These are phyloP conservation scores for Mus pahari DNA, from an alignment of 2,113 vertebrate species.

Conservation along the genomic window DNA sequence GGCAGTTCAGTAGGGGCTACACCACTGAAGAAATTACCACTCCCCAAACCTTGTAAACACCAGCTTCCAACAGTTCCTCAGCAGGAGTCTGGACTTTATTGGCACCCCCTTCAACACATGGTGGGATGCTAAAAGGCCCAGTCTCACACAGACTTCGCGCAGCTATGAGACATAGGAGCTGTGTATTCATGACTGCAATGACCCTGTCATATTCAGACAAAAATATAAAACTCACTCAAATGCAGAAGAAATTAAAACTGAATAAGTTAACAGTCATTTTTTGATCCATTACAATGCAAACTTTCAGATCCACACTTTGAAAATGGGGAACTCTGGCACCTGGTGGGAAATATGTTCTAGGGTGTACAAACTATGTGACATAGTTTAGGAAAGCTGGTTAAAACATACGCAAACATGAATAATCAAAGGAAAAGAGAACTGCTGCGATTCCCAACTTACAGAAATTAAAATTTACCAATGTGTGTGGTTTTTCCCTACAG, in stretches of 20 bases:
- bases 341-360: not conserved
- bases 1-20: not conserved
- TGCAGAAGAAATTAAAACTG: not conserved
- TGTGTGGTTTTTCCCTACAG: not conserved
- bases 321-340: not conserved
- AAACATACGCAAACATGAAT: not conserved
- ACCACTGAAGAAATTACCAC: not conserved
- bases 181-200: not conserved
- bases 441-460: not conserved
- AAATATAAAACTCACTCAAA: not conserved
- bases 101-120: not conserved
- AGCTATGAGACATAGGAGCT: not conserved
- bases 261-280: constrained; percentile 6
- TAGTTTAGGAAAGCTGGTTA: constrained; percentile 7
- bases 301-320: not conserved
- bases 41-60: not conserved
- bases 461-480: constrained; percentile 27
- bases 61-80: not conserved
- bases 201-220: not conserved
- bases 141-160: not conserved
- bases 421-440: constrained; percentile 41
- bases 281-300: not conserved
- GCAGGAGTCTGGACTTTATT: not conserved
- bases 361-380: not conserved
- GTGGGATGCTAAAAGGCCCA: not conserved